phyloP scores from a whole-genome alignment of 2,888 invertebrate species.

The Melieria omissa region DNA sequence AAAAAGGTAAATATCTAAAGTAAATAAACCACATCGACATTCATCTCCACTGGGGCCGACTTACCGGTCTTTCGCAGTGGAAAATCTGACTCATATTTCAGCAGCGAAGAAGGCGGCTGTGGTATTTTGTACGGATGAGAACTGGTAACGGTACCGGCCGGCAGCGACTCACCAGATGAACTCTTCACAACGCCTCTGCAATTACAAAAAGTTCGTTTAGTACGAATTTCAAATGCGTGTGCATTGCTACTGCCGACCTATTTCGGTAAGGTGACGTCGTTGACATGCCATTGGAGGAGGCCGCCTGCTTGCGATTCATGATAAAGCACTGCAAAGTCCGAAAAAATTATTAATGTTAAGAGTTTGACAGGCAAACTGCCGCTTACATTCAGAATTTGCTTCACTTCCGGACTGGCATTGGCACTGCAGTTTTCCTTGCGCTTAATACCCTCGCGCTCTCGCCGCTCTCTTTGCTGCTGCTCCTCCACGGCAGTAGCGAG shows the following conservation, averaged over 20 bases:
- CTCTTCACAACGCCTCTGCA: constrained; percentile 75
- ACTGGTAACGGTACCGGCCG: constrained; percentile 71
- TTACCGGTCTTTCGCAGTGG: constrained; percentile 95
- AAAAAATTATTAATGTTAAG: neutral
- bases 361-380: neutral
- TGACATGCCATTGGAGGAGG: constrained; percentile 77
- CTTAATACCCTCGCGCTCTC: constrained; percentile 87
- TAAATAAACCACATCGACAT: too few species aligned
- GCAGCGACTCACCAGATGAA: constrained; percentile 74
- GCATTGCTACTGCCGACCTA: constrained; percentile 71
- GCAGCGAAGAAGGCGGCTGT: constrained; percentile 69
- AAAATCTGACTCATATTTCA: constrained; percentile 77
- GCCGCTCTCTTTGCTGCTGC: constrained; percentile 76
- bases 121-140: constrained; percentile 79
- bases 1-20: neutral
- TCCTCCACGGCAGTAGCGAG: constrained; percentile 69
- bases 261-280: constrained; percentile 80
- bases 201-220: neutral
- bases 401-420: constrained; percentile 95
- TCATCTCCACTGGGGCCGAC: constrained; percentile 45
- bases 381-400: constrained; percentile 89
- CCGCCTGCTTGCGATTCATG: constrained; percentile 83
- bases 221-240: neutral
- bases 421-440: constrained; percentile 97
- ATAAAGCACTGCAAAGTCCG: constrained; percentile 74